Evolutionary conservation across 2,113 vertebrate genomes (phyloP), one percentile per base, ranked within the genome.

Genomic region (Tyto alba): DNA sequence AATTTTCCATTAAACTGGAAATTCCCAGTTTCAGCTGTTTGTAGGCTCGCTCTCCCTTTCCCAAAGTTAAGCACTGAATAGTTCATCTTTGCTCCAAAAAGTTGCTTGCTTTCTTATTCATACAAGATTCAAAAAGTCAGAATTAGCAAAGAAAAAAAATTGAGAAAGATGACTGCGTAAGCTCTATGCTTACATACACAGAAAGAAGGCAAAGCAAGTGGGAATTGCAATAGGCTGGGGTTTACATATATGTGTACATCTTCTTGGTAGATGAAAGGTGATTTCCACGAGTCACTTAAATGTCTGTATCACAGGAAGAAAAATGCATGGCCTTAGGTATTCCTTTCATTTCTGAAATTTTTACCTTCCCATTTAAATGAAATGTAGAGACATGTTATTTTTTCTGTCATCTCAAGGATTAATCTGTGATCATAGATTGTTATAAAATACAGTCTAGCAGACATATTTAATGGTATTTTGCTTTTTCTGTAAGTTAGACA

Each of bases 1-100:
- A 81, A 85, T 96, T 96, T 95, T 95, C 94, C 88, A 92, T 96
- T 94, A 74, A 95, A 95, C 92, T 92, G 86, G 92, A 94, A 88
- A 84, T 92, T 93, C 75, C 88, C 90, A 90, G 88, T 92, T 93
- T 88, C 68, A 83, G 59, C 86, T 79, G 48, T 91, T 78, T 73
- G 21, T 84, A 84, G 17, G 50, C 59, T 74, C 76, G 67, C 62
- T 94, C 85, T 93, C 85, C 89, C 38, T 94, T 93, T 95, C 78
- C 83, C 74, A 93, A 13, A 73, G 43, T 76, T 76, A 88, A 89
- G 45, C 36, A 32, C 53, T 92, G 48, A 90, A 92, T 88, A 90
- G 79, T 67, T 80, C 32, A 62, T 75, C 78, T 90, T 88, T 93
- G 67, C 63, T 92, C 63, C 71, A 83, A 77, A 84, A 83, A 29